Evolutionary conservation across 2,888 invertebrate species (phyloP), one percentile per base, ranked within the genome.

Genomic region (Cephus runcator): DNA sequence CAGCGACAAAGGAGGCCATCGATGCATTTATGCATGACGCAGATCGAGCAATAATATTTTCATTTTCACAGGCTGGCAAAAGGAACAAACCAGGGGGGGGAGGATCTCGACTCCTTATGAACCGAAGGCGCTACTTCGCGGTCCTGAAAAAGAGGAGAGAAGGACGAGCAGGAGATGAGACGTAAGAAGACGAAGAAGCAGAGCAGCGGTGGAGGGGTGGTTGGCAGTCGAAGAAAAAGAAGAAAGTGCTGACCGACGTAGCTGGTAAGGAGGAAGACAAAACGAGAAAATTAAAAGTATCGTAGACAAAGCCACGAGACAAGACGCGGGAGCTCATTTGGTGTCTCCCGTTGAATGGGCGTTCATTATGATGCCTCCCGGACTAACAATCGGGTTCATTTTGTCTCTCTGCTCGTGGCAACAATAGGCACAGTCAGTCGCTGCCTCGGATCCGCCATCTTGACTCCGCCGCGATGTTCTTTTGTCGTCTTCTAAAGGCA

Each of bases 361-460:
- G 88, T 90, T 90, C 90, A 90, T 90, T 89, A 90, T 90, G 88
- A 90, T 89, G 89, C 90, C 88, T 87, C 87, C 88, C 85, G 89
- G 88, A 88, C 88, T 88, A 89, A 90, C 90, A 90, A 90, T 90
- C 89, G 88, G 87, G 89, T 90, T 90, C 90, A 90, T 90, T 90
- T 90, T 90, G 89, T 90, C 90, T 89, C 90, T 88, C 88, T 87
- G 88, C 88, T 89, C 87, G 85, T 83, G 87, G 85, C 86, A 88
- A 90, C 89, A 90, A 90, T 90, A 82, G 78, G 77, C 80, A 80
- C 80, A 79, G 81, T 84, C 83, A 79, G 80, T 80, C 81, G 81
- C 84, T 87, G 80, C 85, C 84, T 84, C 83, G 83, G 83, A 85
- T 85, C 87, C 89, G 89, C 90, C 90, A 89, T 90, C 89, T 90